Conservation (phyloP, 1,140 invertebrate species). For the Calephelis virginiensis region DNA sequence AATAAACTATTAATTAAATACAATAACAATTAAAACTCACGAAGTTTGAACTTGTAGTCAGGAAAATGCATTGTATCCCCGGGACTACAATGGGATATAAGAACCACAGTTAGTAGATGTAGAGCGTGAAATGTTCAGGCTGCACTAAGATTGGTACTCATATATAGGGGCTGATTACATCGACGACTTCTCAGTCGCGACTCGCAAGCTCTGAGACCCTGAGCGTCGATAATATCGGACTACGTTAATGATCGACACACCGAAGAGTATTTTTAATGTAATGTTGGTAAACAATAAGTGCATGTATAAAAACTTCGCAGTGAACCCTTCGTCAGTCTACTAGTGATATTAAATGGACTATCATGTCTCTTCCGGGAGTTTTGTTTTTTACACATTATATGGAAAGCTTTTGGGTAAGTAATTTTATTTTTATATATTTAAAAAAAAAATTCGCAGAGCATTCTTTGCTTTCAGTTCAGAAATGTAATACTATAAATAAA, state of each 20-base stretch:
- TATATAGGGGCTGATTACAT: conserved; percentile 63
- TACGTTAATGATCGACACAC: conserved; percentile 37
- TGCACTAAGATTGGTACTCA: conserved; percentile 52
- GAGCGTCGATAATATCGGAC: conserved; percentile 29
- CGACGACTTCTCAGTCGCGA: conserved; percentile 50
- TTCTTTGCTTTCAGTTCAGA: not conserved
- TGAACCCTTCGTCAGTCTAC: conserved; percentile 49
- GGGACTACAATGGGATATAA: conserved; percentile 32
- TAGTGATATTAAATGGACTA: conserved; percentile 51
- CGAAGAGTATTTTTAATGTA: conserved; percentile 56
- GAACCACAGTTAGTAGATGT: conserved; percentile 64
- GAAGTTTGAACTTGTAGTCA: too few species aligned
- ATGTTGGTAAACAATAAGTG: conserved; percentile 75
- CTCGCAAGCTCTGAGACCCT: conserved; percentile 35
- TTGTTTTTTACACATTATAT: conserved; percentile 66
- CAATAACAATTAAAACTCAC: too few species aligned
- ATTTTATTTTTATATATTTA: conserved; percentile 20
- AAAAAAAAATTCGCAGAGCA: not conserved
- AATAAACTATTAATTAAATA: too few species aligned
- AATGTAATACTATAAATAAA: not conserved
- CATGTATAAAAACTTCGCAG: conserved; percentile 63
- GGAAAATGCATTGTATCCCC: too few species aligned
- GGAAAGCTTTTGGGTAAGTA: conserved; percentile 72
- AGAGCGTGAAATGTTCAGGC: conserved; percentile 71
- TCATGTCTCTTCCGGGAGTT: conserved; percentile 69